Conservation (phyloP, 2,797 vertebrate genomes). For the Thamnophis elegans region DNA sequence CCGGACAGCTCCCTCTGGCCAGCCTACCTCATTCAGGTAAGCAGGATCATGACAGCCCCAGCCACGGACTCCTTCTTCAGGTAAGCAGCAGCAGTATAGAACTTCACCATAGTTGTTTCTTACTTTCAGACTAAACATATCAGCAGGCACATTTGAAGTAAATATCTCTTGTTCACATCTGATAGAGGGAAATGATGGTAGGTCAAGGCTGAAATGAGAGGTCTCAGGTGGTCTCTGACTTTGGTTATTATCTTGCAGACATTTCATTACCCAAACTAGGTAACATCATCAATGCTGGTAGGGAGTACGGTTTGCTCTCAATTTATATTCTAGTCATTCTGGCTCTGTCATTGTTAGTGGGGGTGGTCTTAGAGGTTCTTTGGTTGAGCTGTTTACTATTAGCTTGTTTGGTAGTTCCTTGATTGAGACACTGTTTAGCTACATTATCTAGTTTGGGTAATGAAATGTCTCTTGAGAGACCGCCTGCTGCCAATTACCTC, state of each 20-base stretch:
- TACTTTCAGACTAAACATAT: not conserved
- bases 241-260: not conserved
- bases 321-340: not conserved
- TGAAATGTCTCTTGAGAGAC: too few relatives aligned
- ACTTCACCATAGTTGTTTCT: not conserved
- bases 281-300: not conserved
- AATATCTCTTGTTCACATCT: not conserved
- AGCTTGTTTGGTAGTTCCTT: not conserved
- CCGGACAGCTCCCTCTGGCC: not conserved
- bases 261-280: not conserved
- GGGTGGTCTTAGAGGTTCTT: not conserved
- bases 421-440: not conserved
- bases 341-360: not conserved
- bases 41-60: not conserved
- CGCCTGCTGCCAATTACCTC: too few relatives aligned
- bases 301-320: not conserved
- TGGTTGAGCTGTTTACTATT: not conserved
- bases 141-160: not conserved
- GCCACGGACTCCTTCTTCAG: not conserved
- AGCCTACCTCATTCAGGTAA: not conserved
- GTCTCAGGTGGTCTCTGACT: not conserved
- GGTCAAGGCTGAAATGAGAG: not conserved
- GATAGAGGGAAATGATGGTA: not conserved
- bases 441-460: not conserved
- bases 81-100: not conserved